Percentiles rank a stretch among this genome's conserved stretches.
phyloP scores from a whole-genome alignment of 2,113 vertebrate genomes.

The Passer montanus region DNA sequence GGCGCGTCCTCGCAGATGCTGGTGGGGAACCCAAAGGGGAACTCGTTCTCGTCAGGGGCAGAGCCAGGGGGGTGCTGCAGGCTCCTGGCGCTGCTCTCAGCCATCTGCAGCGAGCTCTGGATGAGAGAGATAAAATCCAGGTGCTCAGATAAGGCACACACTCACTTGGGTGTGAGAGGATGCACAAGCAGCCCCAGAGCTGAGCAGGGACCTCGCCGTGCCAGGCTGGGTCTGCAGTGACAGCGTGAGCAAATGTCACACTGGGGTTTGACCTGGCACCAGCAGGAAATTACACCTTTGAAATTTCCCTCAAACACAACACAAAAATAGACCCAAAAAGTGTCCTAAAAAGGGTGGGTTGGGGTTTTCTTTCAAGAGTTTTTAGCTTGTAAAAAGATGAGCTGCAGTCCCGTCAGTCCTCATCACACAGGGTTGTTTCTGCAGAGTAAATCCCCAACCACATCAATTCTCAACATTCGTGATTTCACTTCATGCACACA shows the following conservation, averaged over 20 bases:
- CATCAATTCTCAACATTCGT: background rate
- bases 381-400: background rate
- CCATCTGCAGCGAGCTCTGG: constrained; percentile 57
- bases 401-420: background rate
- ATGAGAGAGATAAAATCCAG: background rate
- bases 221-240: constrained; percentile 15
- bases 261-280: constrained; percentile 43
- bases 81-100: constrained; percentile 10
- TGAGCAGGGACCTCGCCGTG: background rate
- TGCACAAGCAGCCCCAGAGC: background rate
- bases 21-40: constrained; percentile 78
- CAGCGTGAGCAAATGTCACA: constrained; percentile 51
- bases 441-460: constrained; percentile 32
- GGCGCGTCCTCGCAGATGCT: constrained; percentile 71
- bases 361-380: constrained; percentile 12
- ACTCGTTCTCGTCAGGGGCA: constrained; percentile 78
- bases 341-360: background rate
- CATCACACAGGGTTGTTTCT: background rate
- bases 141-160: background rate
- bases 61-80: background rate
- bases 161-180: background rate
- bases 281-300: constrained; percentile 70
- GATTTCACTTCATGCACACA: background rate
- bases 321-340: background rate
- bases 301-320: constrained; percentile 68